Evolutionary conservation across 1,140 invertebrate genomes (phyloP).

Genomic region (Linepithema humile): DNA sequence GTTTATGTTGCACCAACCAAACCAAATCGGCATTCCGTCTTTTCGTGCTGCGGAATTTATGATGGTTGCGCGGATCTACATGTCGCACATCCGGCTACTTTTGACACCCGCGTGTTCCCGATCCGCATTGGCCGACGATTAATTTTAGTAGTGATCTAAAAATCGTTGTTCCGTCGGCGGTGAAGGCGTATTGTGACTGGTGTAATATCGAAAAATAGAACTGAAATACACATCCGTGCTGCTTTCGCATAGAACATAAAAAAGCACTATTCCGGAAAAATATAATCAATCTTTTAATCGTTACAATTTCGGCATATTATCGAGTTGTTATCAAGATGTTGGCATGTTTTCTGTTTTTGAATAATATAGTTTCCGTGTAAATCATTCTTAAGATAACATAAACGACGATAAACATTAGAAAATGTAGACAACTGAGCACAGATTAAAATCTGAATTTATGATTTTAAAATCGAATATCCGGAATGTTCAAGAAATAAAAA

Average conservation of each 20-base stretch:
- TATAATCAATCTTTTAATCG: no score
- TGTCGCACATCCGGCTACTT: constrained; percentile 7
- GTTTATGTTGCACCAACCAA: constrained; percentile 40
- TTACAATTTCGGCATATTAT: no score
- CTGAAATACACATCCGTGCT: neutral
- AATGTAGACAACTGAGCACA: no score
- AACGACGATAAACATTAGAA: no score
- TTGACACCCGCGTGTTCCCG: constrained; percentile 25
- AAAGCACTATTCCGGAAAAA: no score
- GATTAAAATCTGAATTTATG: no score
- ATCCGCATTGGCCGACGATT: constrained; percentile 49
- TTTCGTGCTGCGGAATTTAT: constrained; percentile 22
- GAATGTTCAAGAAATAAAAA: no score
- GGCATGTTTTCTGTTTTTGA: no score
- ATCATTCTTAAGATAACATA: no score
- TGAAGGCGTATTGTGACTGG: neutral
- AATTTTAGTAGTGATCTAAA: constrained; percentile 61
- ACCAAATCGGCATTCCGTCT: constrained; percentile 18
- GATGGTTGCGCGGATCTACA: constrained; percentile 5
- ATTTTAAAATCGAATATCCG: no score
- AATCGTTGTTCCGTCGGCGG: constrained; percentile 52
- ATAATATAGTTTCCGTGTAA: no score
- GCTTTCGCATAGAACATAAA: neutral
- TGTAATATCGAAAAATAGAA: neutral
- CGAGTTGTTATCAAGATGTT: no score